These are phyloP conservation scores for Delphinus delphis DNA, from an alignment of 2,113 vertebrate species.

Conservation along the genomic window DNA sequence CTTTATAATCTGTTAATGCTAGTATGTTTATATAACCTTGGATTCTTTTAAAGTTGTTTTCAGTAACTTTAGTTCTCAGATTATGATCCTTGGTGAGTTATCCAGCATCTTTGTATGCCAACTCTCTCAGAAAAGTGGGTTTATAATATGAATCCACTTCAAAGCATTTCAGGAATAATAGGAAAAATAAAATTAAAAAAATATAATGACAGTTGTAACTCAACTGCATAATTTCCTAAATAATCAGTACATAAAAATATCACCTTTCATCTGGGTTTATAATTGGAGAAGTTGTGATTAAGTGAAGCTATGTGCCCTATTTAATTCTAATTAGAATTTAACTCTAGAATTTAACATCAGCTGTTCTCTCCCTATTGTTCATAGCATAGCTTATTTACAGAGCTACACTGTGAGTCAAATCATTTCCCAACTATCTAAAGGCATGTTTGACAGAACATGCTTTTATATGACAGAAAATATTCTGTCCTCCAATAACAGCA, in stretches of 20 bases:
- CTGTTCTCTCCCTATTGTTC: not conserved
- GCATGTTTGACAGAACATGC: not conserved
- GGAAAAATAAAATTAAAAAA: constrained; percentile 59
- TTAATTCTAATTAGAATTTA: constrained; percentile 59
- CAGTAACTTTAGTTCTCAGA: constrained; percentile 49
- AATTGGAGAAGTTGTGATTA: constrained; percentile 38
- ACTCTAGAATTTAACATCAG: constrained; percentile 2
- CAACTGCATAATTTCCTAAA: constrained; percentile 53
- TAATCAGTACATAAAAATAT: constrained; percentile 60
- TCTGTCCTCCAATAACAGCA: not conserved
- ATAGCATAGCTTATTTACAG: not conserved
- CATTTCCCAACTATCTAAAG: not conserved
- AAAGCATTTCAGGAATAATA: constrained; percentile 59
- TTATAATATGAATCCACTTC: constrained; percentile 61
- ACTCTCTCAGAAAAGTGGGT: constrained; percentile 50
- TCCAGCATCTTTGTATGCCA: not conserved
- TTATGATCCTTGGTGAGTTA: constrained; percentile 26
- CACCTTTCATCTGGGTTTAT: constrained; percentile 21
- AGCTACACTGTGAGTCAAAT: not conserved
- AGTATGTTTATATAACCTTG: constrained; percentile 46
- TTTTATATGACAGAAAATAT: not conserved
- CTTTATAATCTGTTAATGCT: not conserved
- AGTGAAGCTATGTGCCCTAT: not conserved
- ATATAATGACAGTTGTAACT: constrained; percentile 52
- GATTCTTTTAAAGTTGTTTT: constrained; percentile 57